Evolutionary conservation across 2,113 vertebrate genomes (phyloP), one percentile per base, ranked within the genome.

Genomic region (Brachyhypopomus occidentalis): DNA sequence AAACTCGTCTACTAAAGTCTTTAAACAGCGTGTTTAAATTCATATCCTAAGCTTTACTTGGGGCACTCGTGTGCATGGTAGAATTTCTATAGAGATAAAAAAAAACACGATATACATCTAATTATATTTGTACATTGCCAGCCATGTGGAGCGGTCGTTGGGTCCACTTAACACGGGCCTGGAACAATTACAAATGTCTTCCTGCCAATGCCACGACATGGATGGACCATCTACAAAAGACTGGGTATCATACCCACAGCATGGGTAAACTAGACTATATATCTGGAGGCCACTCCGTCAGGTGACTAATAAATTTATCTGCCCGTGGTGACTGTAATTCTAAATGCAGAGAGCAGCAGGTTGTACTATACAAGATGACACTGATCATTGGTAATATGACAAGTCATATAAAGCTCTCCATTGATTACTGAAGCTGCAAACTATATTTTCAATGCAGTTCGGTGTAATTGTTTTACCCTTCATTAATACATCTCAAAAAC

Each of bases 61-160:
- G 9, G 12, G 9, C 9, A 64, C 1, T 63, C 23, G 12, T 14
- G 59, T 0, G 25, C n/a, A 25, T 12, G 19, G 11, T 66, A 52
- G 23, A 30, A 0, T 56, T 59, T 52, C 1, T 19, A 77, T 16
- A 34, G 1, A 60, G 8, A 36, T 64, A 25, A 9, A 30, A 2
- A n/a, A 41, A 14, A 23, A 19, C 16, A 20, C 16, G 4, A 36
- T 72, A 1, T 41, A 62, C 1, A 55, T 17, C 8, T 63, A 62
- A n/a, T 3, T 79, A 9, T 83, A 4, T 82, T 52, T 77, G 48
- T 81, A 14, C 59, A 23, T 64, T 83, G 0, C 1, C 79, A 98
- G 97, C 97, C n/a, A 95, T 99, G 95, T 99, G 98, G 98, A 99
- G 97, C 79, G 98, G 98, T 56, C 95, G 92, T 83, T 98, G 97